These are phyloP conservation scores for Drosophila lacteicornis DNA, from an alignment of 1,140 invertebrate species.

Conservation along the genomic window DNA sequence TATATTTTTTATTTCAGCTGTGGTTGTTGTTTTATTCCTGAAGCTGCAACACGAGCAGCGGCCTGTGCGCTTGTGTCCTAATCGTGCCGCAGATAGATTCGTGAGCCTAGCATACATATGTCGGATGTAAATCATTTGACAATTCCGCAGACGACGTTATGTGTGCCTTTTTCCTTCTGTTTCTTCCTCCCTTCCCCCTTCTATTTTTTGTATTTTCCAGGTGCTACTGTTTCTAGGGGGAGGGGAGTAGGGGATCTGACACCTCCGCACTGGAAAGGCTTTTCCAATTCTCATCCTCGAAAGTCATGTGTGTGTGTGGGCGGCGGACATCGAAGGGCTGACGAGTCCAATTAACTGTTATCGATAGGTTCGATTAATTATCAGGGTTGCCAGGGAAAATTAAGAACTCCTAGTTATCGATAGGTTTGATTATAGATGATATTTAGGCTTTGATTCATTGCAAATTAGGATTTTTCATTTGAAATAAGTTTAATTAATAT, in stretches of 20 bases:
- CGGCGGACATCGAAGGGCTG: conserved; percentile 29
- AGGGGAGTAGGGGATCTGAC: neutral
- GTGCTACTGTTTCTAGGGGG: conserved; percentile 11
- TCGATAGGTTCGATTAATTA: conserved; percentile 13
- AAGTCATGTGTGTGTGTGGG: conserved; percentile 15
- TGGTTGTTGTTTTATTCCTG: neutral
- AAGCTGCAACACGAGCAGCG: conserved; percentile 19
- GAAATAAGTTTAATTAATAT: no score
- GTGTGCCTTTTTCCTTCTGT: conserved; percentile 17
- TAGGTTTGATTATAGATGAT: no score
- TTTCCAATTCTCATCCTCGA: neutral
- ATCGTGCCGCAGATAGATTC: conserved; percentile 81
- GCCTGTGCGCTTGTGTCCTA: conserved; percentile 72
- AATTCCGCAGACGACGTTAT: conserved; percentile 67
- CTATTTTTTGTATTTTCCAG: conserved; percentile 14
- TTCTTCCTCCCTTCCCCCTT: neutral
- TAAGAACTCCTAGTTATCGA: no score
- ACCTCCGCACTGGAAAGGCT: conserved; percentile 27
- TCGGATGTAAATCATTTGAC: conserved; percentile 83
- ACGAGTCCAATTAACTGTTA: conserved; percentile 38
- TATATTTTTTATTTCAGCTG: no score
- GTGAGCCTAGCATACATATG: conserved; percentile 81
- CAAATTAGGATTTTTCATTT: neutral
- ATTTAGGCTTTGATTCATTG: no score
- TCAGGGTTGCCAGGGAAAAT: neutral